Base-by-base conservation (phyloP, 2,888 invertebrate species). In the Phortica magna region DNA sequence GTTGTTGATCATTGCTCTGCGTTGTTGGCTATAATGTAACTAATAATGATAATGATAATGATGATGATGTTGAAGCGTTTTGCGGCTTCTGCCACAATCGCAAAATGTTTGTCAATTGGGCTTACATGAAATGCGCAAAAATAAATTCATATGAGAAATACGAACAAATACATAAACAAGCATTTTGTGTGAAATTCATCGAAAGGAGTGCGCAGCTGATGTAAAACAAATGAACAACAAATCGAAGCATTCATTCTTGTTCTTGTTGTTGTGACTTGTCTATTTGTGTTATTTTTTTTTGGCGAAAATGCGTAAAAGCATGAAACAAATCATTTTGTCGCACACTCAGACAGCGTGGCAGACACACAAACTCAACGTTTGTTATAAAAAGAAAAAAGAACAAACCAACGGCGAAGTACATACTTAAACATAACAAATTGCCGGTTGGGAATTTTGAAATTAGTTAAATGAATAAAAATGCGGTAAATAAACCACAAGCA, bases 401-500 rank as follows among this genome's bases (percentile, higher is more conserved):
- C 41, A 39, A 9, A 42, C 41, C n/a, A 43, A 39, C 65, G 31
- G 10, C 75, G 75, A 79, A 78, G 79, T 79, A 82, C 75, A 74
- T 80, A 77, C 31, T 48, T 43, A 64, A 5, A 17, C 31, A 65
- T 12, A 83, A 86, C 88, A 86, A 87, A 85, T 88, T 88, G 85
- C 83, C 79, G 41, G 57, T 61, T 57, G 55, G 59, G 39, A 31
- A 71, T 71, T 48, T 72, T 64, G 77, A 80, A 88, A 79, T 81
- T 80, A 79, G 81, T 79, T 77, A 85, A 85, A 88, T 87, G 82
- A 87, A 88, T 85, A 88, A 88, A 87, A 85, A 87, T 87, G 73
- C 70, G 76, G 74, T 77, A 80, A 84, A 82, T 83, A 31, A 22
- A 14, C 31, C 22, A 14, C 55, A 71, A 12, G 39, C 70, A 53